phyloP scores from a whole-genome alignment of 1,140 invertebrate genomes.

The Physella acuta region DNA sequence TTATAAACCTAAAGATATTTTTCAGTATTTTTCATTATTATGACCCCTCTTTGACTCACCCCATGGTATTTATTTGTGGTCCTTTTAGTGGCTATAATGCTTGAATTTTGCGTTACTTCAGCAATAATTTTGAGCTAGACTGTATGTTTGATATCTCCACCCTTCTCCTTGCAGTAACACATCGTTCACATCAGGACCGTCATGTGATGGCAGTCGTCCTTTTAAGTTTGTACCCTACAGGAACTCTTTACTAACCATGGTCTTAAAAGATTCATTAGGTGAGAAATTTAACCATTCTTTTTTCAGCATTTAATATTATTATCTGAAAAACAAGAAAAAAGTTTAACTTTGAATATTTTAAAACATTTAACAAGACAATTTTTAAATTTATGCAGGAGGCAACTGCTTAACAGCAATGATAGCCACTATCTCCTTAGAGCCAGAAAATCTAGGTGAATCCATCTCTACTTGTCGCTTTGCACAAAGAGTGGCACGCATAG shows the following conservation, averaged over 20 bases:
- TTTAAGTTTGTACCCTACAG: conserved; percentile 51
- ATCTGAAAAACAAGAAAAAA: too few species aligned
- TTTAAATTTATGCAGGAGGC: conserved; percentile 45
- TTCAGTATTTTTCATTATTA: not conserved
- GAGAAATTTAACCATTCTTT: conserved; percentile 7
- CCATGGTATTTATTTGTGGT: not conserved
- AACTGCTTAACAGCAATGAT: conserved; percentile 57
- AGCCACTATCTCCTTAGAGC: conserved; percentile 52
- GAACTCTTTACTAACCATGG: conserved; percentile 56
- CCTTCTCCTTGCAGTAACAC: conserved; percentile 4
- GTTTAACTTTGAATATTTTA: too few species aligned
- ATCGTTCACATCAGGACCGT: conserved; percentile 25
- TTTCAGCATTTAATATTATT: not conserved
- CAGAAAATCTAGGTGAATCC: conserved; percentile 49
- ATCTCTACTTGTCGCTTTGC: conserved; percentile 56
- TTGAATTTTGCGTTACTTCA: not conserved
- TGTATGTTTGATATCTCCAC: too few species aligned
- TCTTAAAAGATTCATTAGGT: conserved; percentile 56
- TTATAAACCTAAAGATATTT: not conserved
- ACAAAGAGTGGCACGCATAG: conserved; percentile 54
- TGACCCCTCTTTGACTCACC: not conserved
- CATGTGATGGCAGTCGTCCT: conserved; percentile 29
- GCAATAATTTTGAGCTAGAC: too few species aligned
- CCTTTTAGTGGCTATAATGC: not conserved
- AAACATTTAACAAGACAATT: too few species aligned